Base-by-base conservation (phyloP, 1,140 invertebrate species). In the Euura lappo region DNA sequence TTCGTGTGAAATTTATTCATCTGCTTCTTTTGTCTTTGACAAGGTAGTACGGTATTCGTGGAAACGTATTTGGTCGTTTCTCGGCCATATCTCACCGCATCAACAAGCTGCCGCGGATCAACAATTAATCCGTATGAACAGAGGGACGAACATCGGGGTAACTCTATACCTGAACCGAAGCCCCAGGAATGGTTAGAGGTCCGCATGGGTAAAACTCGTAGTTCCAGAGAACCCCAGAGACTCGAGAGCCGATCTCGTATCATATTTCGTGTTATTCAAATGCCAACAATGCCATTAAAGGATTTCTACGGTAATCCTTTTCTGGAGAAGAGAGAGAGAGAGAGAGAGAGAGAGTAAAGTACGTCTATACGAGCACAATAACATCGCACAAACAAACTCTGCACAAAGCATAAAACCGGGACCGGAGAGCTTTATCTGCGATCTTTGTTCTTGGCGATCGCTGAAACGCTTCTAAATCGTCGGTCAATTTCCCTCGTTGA, bases 251-350 rank as follows among this genome's bases (percentile, higher is more conserved):
- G 80, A 86, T 85, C 84, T 87, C 82, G 73, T 86, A 86, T 87
- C 85, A 80, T 85, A 83, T 87, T 87, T 86, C 86, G 81, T 85
- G 84, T 87, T 87, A 87, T 87, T 87, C 85, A 86, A 87, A 87
- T 86, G 80, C 81, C 83, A 87, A 87, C 85, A 87, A 86, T 86
- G 77, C 86, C 82, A 86, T 86, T 87, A 86, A 87, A 86, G 83
- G 84, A 86, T 87, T 86, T 86, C 81, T 79, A 75, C 76, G 78
- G 76, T 86, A 86, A 86, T 85, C 80, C 80, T 75, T 80, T 75
- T 75, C 74, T 73, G 72, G 75, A 64, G 13, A 64, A 28, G 78
- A 74, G 73, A 76, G 73, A 75, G 74, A 76, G 74, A 73, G 73
- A 70, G 66, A 46, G 11, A 10, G 42, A 10, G 67, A 75, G 76